Evolutionary conservation across 2,888 invertebrate species (phyloP), one percentile per base, ranked within the genome.

Genomic region (Opisthograptis luteolata): DNA sequence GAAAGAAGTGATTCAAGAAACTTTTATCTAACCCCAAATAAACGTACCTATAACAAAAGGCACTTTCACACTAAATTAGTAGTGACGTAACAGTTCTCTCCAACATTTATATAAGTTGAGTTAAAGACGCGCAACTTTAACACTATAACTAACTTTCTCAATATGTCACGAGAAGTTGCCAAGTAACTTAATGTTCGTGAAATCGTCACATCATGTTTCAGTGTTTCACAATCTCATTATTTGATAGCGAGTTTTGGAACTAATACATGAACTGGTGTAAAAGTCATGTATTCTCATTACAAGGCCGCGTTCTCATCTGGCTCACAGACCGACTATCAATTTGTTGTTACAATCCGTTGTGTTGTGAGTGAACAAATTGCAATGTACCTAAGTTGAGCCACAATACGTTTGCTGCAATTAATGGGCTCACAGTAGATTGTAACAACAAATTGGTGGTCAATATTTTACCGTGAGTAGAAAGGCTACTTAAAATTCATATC

Each of bases 91-190:
- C 44, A 47, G 41, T 50, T 35, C 22, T 15, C 13, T 9, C 28
- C 30, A 37, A 43, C 40, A 25, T 32, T 3, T 17, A 17, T 4
- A n/a, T 7, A 41, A 45, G 27, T 48, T 44, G 8, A 15, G 22
- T 34, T 36, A 24, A 37, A 47, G 39, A 32, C 27, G 14, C 19
- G n/a, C 2, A 40, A 41, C 22, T 47, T 40, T 40, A 32, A 39
- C 17, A 31, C 32, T 22, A 28, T 15, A 8, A 10, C 13, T 15
- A 36, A 48, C 36, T 48, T 45, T 30, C 32, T 20, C 44, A 37
- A 57, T 44, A 44, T 44, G 47, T 57, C 28, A 50, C 28, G 13
- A 43, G 35, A 52, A 43, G 35, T 50, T 36, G 1, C n/a, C 22
- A 13, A 15, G 7, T 20, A 19, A 32, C 31, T 39, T 19, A 14